These are phyloP conservation scores for Lepidocyrtoides sp. DNA, from an alignment of 2,888 invertebrate genomes.

Conservation along the genomic window DNA sequence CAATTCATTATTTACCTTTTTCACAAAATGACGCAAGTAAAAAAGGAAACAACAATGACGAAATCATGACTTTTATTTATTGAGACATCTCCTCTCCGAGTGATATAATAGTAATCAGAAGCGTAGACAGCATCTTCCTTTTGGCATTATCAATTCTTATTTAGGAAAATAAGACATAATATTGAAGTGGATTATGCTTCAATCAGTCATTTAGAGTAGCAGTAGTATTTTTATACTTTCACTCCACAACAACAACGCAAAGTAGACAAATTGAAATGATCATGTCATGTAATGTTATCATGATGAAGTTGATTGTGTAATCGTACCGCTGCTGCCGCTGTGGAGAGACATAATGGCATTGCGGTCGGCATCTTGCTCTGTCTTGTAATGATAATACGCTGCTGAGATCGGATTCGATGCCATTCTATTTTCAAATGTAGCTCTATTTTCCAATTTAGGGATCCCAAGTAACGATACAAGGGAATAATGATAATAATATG, in stretches of 20 bases:
- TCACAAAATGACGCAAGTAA: conserved; percentile 47
- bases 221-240: conserved; percentile 14
- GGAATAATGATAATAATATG: conserved; percentile 17
- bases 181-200: conserved; percentile 31
- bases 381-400: conserved; percentile 24
- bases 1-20: conserved; percentile 67
- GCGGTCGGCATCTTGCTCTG: conserved; percentile 65
- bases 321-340: conserved; percentile 68
- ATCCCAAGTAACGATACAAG: not conserved
- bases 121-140: conserved; percentile 40
- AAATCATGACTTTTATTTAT: conserved; percentile 72
- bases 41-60: conserved; percentile 66
- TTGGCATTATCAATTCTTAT: conserved; percentile 44
- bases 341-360: conserved; percentile 77
- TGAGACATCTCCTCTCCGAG: conserved; percentile 64
- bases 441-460: conserved; percentile 35
- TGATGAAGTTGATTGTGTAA: conserved; percentile 78
- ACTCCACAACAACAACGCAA: not conserved
- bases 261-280: conserved; percentile 78
- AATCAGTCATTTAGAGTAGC: conserved; percentile 49
- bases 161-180: not conserved
- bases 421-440: conserved; percentile 19
- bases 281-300: conserved; percentile 77
- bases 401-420: not conserved
- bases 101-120: conserved; percentile 49